Conservation (phyloP, 1,140 invertebrate species). For the Asbolus verrucosus region DNA sequence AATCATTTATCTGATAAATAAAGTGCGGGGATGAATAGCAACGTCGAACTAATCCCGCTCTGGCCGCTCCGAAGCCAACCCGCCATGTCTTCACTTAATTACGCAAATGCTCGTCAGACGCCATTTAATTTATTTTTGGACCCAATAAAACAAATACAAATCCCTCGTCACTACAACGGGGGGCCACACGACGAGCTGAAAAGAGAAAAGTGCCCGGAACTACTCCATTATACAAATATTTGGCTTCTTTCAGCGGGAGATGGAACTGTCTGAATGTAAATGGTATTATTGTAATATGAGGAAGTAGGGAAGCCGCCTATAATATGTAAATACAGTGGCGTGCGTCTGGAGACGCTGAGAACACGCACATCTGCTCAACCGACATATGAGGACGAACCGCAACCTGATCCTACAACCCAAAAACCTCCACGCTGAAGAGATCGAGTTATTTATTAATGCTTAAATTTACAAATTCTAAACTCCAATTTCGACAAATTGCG, state of each 20-base stretch:
- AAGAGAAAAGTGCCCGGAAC: slow-evolving; percentile 46
- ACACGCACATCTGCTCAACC: slow-evolving; percentile 40
- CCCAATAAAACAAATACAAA: no score
- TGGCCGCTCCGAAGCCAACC: no score
- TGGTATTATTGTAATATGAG: slow-evolving; percentile 60
- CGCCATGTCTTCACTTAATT: no score
- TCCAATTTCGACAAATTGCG: no score
- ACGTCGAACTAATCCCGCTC: no score
- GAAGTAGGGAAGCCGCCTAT: slow-evolving; percentile 54
- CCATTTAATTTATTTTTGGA: no score
- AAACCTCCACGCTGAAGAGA: no score
- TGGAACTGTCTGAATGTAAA: slow-evolving; percentile 59
- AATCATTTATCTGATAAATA: slow-evolving; percentile 48
- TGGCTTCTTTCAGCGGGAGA: slow-evolving; percentile 42
- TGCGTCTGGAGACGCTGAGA: slow-evolving; percentile 44
- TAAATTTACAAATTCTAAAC: no score
- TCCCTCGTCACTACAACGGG: not conserved
- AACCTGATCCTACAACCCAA: slow-evolving; percentile 8
- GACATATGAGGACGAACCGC: not conserved
- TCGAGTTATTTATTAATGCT: no score
- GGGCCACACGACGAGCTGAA: slow-evolving; percentile 7
- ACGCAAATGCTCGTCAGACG: not conserved
- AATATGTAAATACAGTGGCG: slow-evolving; percentile 57
- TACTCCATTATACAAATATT: slow-evolving; percentile 46
- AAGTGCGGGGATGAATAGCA: slow-evolving; percentile 8